A percentile compares a stretch with the other conserved stretches of the same genome.
phyloP scores from a whole-genome alignment of 2,888 invertebrate species.

The Chrysodeixis includens region DNA sequence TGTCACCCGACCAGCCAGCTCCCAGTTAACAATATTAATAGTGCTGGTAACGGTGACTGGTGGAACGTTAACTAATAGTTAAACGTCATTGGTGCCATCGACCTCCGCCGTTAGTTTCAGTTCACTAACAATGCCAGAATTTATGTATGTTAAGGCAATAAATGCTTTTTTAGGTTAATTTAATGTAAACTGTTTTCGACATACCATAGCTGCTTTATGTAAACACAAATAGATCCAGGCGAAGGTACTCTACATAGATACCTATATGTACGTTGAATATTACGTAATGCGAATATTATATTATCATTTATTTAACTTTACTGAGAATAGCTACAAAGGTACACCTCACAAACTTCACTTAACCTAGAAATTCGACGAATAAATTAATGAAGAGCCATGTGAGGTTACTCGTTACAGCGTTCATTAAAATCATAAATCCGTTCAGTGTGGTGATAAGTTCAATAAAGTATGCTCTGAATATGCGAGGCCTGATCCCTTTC shows the following conservation, averaged over 20 bases:
- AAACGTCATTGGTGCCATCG: constrained; percentile 44
- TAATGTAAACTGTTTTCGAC: constrained; percentile 27
- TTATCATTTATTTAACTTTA: neutral
- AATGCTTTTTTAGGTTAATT: constrained; percentile 22
- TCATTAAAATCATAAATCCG: neutral
- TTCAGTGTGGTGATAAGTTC: neutral
- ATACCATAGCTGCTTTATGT: constrained; percentile 11
- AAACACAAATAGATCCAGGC: constrained; percentile 14
- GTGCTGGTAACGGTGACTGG: constrained; percentile 53
- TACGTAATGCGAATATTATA: too few relatives aligned
- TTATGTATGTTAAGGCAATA: constrained; percentile 11
- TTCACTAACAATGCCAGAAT: constrained; percentile 26
- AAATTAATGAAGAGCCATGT: neutral
- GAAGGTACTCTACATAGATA: neutral
- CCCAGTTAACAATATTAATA: constrained; percentile 44
- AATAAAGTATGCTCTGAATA: neutral
- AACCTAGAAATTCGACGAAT: neutral
- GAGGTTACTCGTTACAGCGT: neutral
- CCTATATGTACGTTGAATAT: too few relatives aligned
- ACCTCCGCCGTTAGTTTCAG: constrained; percentile 28
- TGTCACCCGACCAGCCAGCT: constrained; percentile 37
- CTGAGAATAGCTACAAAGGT: too few relatives aligned
- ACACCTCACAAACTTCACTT: neutral
- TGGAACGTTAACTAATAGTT: constrained; percentile 51
- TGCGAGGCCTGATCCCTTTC: neutral